Evolutionary conservation across 2,888 invertebrate genomes (phyloP), one percentile per base, ranked within the genome.

Genomic region (Pedicia rivosa): DNA sequence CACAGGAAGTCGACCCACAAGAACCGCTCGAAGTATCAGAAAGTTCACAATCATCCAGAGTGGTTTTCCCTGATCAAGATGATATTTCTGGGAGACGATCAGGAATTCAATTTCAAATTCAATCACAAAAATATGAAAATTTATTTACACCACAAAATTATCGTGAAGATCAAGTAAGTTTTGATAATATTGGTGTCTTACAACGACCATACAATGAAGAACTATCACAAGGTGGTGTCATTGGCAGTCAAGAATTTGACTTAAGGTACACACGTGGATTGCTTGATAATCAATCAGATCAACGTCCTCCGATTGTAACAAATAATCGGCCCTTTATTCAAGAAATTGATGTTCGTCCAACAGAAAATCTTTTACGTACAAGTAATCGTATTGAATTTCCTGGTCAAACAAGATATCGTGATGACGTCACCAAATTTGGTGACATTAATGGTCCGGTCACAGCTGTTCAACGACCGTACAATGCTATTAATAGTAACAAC

Each of bases 381-480:
- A 37, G 17, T 19, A 4, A 10, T 8, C 16, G 26, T 14, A 52
- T 59, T 22, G 61, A 60, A 45, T 58, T 59, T 38, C 57, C 60
- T 9, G 56, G 56, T 1, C 53, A 52, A 2, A 57, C 59, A 40
- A 43, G 51, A 4, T 60, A 52, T 41, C 57, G 57, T 29, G 62
- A 62, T 26, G 62, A 62, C 31, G 60, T 62, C 3, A 62, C 62
- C 19, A 62, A 62, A 43, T 62, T 62, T 35, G 62, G 62, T 2
- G 62, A 62, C 26, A 47, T 59, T 8, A 62, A 62, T 41, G 61
- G 61, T 8, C 62, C 62, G 0, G 56, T 62, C 10, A 59, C 61
- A 3, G 56, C 57, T 3, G 27, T 59, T 26, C 58, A 56, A 1
- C 46, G 42, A 31, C 37, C 25, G 7, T 9, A n/a, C 2, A 9